Percentiles rank a stretch among this genome's conserved stretches.
These are phyloP conservation scores for Alviniconcha strummeri DNA, from an alignment of 2,888 invertebrate genomes.

Conservation along the genomic window DNA sequence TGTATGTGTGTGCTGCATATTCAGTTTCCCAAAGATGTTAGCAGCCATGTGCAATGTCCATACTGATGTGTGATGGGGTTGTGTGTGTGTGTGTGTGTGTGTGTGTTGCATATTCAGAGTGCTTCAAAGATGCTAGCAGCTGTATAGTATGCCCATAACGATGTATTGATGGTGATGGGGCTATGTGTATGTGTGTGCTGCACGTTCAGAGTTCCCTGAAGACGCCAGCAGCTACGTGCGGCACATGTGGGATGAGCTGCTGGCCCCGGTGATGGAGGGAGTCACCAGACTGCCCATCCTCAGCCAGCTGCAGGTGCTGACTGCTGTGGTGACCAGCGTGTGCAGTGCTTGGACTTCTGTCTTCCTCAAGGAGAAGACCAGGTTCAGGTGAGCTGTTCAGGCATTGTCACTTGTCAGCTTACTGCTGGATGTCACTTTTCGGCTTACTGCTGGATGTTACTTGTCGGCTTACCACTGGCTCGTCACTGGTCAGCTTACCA, in stretches of 20 bases:
- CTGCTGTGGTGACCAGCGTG: conserved; percentile 63
- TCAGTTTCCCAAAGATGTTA: not conserved
- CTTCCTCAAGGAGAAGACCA: conserved; percentile 68
- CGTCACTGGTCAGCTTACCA: too few relatives aligned
- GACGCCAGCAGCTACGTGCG: conserved; percentile 64
- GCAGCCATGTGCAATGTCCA: not conserved
- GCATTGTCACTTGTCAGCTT: too few relatives aligned
- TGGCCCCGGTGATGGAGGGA: conserved; percentile 67
- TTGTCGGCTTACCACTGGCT: too few relatives aligned
- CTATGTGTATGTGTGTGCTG: not conserved
- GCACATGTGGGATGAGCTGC: conserved; percentile 63
- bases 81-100: not conserved
- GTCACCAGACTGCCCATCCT: conserved; percentile 61
- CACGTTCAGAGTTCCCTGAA: conserved; percentile 37
- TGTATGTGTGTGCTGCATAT: not conserved
- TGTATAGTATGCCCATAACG: not conserved
- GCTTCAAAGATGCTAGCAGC: too few relatives aligned
- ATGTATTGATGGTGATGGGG: not conserved
- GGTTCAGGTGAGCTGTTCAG: conserved; percentile 64
- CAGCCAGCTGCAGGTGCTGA: conserved; percentile 65
- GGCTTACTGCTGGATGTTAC: too few relatives aligned
- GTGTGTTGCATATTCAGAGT: not conserved
- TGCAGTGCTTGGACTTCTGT: conserved; percentile 68
- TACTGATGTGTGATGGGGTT: not conserved
- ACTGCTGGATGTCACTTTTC: too few relatives aligned